Evolutionary conservation across 2,888 invertebrate species (phyloP).

Genomic region (Dione vanillae): DNA sequence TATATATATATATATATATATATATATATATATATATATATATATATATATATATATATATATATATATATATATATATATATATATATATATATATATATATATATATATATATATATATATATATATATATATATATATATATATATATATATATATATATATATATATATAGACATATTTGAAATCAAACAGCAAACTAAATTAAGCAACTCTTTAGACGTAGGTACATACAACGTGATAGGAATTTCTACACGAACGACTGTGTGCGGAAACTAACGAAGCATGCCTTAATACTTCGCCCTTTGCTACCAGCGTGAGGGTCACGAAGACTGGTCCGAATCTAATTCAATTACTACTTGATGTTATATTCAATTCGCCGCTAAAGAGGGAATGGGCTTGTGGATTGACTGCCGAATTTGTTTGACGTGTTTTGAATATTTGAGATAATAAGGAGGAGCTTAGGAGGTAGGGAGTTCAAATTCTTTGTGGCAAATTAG

Average conservation of each 20-base stretch:
- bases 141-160: not conserved
- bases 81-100: not conserved
- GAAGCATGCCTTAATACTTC: constrained; percentile 27
- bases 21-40: not conserved
- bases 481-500: not conserved
- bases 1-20: not conserved
- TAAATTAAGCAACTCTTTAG: constrained; percentile 20
- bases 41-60: not conserved
- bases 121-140: not conserved
- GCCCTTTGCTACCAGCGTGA: constrained; percentile 12
- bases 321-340: constrained; percentile 23
- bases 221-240: constrained; percentile 22
- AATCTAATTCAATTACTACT: constrained; percentile 35
- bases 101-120: too few relatives aligned
- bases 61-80: too few relatives aligned
- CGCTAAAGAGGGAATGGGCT: constrained; percentile 15
- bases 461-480: not conserved
- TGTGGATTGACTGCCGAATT: constrained; percentile 15
- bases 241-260: constrained; percentile 18
- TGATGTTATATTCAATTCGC: constrained; percentile 28
- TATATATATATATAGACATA: not conserved
- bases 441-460: not conserved
- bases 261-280: constrained; percentile 28
- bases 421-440: constrained; percentile 14
- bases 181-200: not conserved